phyloP scores from a whole-genome alignment of 2,113 vertebrate genomes.

The Eleginops maclovinus region DNA sequence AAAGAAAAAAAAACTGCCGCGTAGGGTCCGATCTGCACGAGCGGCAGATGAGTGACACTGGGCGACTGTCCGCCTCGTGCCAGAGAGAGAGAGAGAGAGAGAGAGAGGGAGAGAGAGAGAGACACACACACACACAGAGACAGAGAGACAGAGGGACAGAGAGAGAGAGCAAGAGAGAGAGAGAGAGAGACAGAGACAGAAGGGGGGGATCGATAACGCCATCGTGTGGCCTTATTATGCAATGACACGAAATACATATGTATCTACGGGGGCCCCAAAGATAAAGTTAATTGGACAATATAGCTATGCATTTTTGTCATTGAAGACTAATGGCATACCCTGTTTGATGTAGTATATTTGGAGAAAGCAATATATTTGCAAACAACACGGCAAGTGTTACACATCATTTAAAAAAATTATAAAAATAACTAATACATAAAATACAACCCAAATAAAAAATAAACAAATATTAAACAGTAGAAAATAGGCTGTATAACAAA shows the following conservation, averaged over 20 bases:
- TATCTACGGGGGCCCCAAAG: too few species aligned
- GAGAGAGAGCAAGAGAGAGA: conserved; percentile 5
- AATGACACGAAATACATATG: not conserved
- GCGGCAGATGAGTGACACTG: conserved; percentile 47
- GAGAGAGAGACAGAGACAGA: not conserved
- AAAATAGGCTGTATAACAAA: too few species aligned
- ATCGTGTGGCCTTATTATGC: conserved; percentile 29
- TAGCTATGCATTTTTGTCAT: too few species aligned
- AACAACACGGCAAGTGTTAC: too few species aligned
- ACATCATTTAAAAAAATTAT: too few species aligned
- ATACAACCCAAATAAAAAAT: too few species aligned
- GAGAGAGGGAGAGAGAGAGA: conserved; percentile 4
- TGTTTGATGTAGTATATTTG: too few species aligned
- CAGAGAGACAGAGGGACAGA: not conserved
- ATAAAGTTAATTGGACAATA: too few species aligned
- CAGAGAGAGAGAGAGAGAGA: conserved; percentile 5
- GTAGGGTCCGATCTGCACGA: conserved; percentile 6
- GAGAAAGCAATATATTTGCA: too few species aligned
- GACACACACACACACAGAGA: not conserved
- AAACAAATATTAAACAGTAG: too few species aligned
- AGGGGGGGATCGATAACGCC: conserved; percentile 36
- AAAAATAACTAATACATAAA: too few species aligned
- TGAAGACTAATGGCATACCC: too few species aligned
- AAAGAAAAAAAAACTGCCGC: not conserved
- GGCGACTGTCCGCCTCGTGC: conserved; percentile 28